Percentiles rank a stretch among this genome's conserved stretches.
These are phyloP conservation scores for Thereuonema tuberculata DNA, from an alignment of 1,140 invertebrate species.

Conservation along the genomic window DNA sequence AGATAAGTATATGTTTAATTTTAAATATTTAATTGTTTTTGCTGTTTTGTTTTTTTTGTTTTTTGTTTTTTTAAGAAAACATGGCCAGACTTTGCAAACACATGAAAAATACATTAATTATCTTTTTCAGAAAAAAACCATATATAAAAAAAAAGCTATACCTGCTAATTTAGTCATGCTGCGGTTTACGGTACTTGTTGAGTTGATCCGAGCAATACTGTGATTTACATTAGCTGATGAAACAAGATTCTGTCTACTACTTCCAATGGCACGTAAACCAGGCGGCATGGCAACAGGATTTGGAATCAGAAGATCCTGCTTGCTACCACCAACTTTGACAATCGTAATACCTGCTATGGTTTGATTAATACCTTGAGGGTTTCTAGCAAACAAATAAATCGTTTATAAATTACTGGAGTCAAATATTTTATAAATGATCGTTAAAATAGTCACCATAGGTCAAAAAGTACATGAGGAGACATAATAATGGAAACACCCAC, in stretches of 20 bases:
- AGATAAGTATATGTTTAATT: no score
- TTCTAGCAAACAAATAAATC: slow-evolving; percentile 31
- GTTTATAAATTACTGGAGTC: slow-evolving; percentile 16
- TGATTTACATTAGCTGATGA: slow-evolving; percentile 1
- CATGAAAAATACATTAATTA: no score
- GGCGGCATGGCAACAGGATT: neutral
- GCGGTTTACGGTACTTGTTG: slow-evolving; percentile 33
- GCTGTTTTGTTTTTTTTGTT: no score
- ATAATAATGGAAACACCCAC: no score
- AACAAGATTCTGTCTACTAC: no score
- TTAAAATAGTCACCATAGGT: no score
- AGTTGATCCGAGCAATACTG: neutral
- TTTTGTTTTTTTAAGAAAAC: no score
- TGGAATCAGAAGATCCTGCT: slow-evolving; percentile 18
- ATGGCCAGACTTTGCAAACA: no score
- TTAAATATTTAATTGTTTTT: no score
- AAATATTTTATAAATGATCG: slow-evolving; percentile 20
- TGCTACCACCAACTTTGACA: slow-evolving; percentile 49
- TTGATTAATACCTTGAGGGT: slow-evolving; percentile 37
- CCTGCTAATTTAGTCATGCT: slow-evolving; percentile 56
- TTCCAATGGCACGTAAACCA: neutral
- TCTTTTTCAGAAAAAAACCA: no score
- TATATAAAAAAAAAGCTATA: no score
- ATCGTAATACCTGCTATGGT: slow-evolving; percentile 56
- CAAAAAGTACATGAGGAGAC: no score